Conservation (phyloP, 2,888 invertebrate genomes). For the Conomelus anceps region DNA sequence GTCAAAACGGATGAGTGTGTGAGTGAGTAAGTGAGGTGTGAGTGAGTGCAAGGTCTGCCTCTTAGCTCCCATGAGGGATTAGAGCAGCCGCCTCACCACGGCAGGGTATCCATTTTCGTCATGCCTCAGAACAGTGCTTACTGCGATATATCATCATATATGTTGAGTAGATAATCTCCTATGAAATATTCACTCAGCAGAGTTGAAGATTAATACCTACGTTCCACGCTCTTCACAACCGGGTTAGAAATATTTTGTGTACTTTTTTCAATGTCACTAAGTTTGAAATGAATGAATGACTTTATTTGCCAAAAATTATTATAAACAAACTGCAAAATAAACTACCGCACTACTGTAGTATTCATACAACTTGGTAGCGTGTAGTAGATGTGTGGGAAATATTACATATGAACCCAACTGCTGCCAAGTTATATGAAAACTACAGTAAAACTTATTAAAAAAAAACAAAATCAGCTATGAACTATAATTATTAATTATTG, state of each 20-base stretch:
- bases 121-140: neutral
- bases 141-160: neutral
- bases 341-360: no score
- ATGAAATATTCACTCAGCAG: neutral
- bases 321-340: no score
- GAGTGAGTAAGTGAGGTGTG: neutral
- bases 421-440: no score
- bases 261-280: neutral
- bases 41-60: neutral
- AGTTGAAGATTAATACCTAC: neutral
- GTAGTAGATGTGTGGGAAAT: no score
- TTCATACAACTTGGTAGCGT: no score
- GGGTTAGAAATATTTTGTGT: no score
- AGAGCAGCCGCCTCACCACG: neutral
- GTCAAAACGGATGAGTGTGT: neutral
- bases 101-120: neutral
- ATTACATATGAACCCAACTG: no score
- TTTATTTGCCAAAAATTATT: no score
- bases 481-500: no score
- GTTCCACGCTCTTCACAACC: neutral
- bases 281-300: neutral
- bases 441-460: no score
- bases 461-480: no score
- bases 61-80: neutral
- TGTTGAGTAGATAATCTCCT: neutral